Conservation (phyloP, 2,888 invertebrate species). For the Mystacides longicornis region DNA sequence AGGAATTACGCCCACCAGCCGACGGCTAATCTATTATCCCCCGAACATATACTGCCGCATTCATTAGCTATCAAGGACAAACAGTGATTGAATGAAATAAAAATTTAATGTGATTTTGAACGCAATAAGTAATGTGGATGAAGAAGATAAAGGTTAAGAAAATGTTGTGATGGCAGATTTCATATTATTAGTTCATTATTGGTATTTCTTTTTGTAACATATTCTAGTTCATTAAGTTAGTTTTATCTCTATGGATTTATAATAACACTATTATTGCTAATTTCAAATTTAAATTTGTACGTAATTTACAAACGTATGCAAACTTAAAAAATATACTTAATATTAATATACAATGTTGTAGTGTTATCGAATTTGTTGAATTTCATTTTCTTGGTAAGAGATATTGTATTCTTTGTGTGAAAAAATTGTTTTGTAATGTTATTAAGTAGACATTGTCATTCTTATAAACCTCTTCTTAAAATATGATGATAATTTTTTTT, state of each 20-base stretch:
- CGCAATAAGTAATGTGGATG: background rate
- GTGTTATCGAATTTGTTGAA: background rate
- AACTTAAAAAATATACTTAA: background rate
- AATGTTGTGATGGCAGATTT: background rate
- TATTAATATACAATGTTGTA: background rate
- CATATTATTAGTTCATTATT: background rate
- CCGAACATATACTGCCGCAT: constrained; percentile 57
- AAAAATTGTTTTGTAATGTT: too few species aligned
- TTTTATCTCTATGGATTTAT: too few species aligned
- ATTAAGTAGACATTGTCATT: too few species aligned
- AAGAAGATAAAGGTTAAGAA: background rate
- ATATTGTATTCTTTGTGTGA: too few species aligned
- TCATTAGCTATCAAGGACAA: constrained; percentile 48
- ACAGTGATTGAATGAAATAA: constrained; percentile 34
- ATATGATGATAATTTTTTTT: too few species aligned
- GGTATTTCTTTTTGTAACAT: constrained; percentile 1
- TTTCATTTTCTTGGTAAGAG: background rate
- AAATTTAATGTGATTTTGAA: background rate
- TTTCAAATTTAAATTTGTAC: background rate
- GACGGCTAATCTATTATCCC: constrained; percentile 62
- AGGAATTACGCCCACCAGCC: constrained; percentile 93
- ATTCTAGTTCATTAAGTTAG: background rate
- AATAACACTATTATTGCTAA: background rate
- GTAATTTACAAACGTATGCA: too few species aligned
- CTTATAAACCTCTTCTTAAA: too few species aligned